Evolutionary conservation across 2,113 vertebrate genomes (phyloP).

Genomic region (Rhipidura dahli): DNA sequence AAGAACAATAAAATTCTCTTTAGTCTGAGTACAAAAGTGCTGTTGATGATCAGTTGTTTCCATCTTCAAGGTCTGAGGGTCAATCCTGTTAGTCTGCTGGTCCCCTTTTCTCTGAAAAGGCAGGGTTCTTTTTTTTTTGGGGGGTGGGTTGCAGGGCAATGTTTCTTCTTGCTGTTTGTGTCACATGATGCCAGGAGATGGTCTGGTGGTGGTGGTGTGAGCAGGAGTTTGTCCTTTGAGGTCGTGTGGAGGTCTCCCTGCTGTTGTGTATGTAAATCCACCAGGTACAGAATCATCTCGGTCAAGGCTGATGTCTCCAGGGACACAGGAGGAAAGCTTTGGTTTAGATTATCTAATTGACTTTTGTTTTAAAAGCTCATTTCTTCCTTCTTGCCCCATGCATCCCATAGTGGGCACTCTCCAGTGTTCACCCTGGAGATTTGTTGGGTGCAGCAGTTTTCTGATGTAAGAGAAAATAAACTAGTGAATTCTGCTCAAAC

Average conservation of each 20-base stretch:
- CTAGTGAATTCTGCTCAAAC: background rate
- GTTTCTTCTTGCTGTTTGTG: background rate
- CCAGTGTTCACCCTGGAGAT: background rate
- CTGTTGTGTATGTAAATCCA: background rate
- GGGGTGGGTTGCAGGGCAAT: background rate
- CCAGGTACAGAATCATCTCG: background rate
- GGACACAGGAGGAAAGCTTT: background rate
- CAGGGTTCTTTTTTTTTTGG: background rate
- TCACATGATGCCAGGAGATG: accelerated
- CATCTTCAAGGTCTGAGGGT: accelerated
- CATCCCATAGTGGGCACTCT: background rate
- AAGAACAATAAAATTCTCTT: background rate
- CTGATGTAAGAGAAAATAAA: background rate
- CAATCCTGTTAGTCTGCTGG: background rate
- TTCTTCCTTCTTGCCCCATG: accelerated
- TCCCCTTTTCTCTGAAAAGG: background rate
- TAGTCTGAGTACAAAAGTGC: accelerated
- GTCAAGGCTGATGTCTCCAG: background rate
- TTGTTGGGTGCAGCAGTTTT: background rate
- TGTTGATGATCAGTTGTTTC: accelerated
- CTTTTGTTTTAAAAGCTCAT: background rate
- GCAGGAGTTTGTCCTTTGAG: background rate
- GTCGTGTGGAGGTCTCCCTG: background rate
- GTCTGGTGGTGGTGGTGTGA: background rate
- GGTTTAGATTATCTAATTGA: background rate